Evolutionary conservation across 2,888 invertebrate genomes (phyloP).

Genomic region (Strigamia transsilvanica): DNA sequence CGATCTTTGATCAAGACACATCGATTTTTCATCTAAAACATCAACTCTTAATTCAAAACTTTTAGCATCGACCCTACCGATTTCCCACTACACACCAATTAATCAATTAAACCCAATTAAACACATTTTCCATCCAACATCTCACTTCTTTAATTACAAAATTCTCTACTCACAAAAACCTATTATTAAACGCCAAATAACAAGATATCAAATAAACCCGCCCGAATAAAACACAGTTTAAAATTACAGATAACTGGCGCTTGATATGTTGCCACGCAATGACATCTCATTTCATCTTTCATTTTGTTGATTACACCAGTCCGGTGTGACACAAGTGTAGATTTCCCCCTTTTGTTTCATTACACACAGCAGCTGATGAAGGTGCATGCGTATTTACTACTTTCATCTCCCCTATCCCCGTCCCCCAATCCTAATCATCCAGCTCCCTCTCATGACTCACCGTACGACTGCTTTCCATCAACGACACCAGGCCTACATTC

Average conservation of each 20-base stretch:
- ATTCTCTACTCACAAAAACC: not conserved
- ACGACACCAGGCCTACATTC: slow-evolving; percentile 45
- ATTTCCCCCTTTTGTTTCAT: not conserved
- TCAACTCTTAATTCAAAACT: too few relatives aligned
- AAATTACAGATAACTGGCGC: not conserved
- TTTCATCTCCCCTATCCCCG: not conserved
- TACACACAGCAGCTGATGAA: not conserved
- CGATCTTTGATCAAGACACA: too few relatives aligned
- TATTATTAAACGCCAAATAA: not conserved
- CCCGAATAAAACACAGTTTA: not conserved
- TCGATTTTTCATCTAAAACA: too few relatives aligned
- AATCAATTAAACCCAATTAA: not conserved
- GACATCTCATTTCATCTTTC: not conserved
- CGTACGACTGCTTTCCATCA: slow-evolving; percentile 41
- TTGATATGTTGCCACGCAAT: too few relatives aligned
- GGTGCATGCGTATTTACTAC: not conserved
- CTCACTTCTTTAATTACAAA: not conserved
- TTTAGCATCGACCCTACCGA: not conserved
- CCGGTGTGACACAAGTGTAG: not conserved
- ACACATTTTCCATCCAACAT: not conserved
- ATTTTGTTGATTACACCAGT: not conserved
- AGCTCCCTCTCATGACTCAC: slow-evolving; percentile 26
- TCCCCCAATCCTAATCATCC: not conserved
- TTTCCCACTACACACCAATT: not conserved
- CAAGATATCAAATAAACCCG: not conserved